Conservation (phyloP, 2,113 vertebrate species). For the Silurus asotus region DNA sequence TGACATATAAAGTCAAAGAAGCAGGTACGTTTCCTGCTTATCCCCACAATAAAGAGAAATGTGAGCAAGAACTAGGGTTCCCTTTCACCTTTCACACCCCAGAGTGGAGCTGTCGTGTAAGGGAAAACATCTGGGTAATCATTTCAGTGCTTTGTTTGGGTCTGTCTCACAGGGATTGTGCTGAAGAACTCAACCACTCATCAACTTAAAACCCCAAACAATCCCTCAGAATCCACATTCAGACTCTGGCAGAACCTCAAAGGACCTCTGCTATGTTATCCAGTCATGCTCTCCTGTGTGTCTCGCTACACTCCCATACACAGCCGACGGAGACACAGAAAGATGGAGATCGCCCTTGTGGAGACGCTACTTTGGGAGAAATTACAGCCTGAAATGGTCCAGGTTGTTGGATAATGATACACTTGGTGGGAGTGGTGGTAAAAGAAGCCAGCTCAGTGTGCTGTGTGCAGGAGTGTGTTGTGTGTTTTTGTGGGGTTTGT, state of each 20-base stretch:
- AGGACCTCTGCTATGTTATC: constrained; percentile 6
- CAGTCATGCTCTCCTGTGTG: constrained; percentile 5
- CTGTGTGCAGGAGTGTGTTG: constrained; percentile 55
- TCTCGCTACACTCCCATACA: constrained; percentile 24
- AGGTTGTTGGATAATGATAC: constrained; percentile 69
- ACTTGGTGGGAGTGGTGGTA: constrained; percentile 53
- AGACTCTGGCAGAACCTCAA: constrained; percentile 34
- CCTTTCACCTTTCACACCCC: constrained; percentile 52
- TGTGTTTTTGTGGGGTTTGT: constrained; percentile 50
- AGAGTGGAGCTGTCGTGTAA: constrained; percentile 60
- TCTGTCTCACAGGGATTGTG: constrained; percentile 41
- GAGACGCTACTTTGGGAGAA: constrained; percentile 65
- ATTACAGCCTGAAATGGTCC: constrained; percentile 65
- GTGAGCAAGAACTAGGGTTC: constrained; percentile 54
- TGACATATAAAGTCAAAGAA: constrained; percentile 24
- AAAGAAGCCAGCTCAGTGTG: constrained; percentile 63
- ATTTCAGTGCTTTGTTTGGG: constrained; percentile 57
- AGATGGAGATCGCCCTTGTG: constrained; percentile 61
- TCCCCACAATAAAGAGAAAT: constrained; percentile 55
- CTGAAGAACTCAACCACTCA: constrained; percentile 37
- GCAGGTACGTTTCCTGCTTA: constrained; percentile 54
- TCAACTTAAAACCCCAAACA: constrained; percentile 44
- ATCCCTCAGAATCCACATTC: constrained; percentile 35
- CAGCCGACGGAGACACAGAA: constrained; percentile 10
- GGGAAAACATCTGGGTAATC: constrained; percentile 70